Base-by-base conservation (phyloP, 2,888 invertebrate species). In the Embidobia sp. region DNA sequence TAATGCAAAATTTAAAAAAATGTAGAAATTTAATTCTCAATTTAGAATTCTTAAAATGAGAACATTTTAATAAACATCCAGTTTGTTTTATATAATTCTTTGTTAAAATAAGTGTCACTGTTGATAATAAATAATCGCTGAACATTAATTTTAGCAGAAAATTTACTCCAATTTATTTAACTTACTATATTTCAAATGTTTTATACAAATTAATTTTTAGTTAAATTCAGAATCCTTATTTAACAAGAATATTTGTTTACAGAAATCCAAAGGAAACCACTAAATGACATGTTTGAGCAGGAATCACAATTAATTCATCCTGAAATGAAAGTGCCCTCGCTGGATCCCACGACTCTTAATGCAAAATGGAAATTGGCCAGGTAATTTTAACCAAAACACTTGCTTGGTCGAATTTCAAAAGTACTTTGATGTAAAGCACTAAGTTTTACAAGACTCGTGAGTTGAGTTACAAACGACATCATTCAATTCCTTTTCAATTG, bases 281-380 rank as follows among this genome's bases (percentile, higher is more conserved):
- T 88, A 26, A 82, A 83, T 8, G 89, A 89, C 63, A 87, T 89
- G 77, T 89, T 89, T 61, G 89, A 89, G 67, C 88, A 89, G 77
- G 89, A 89, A 16, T 83, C 88, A 0, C 86, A 86, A 48, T 59
- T 88, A 48, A 85, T 86, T 22, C 89, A 88, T 79, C 85, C 87
- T 0, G 89, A 89, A 72, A 85, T 87, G 26, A 89, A 89, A 53
- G 66, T 87, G n/a, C 85, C 88, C 10, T 75, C 85, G 2, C 63
- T 89, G 29, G 89, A 89, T 16, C 86, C 89, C 0, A 86, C 86
- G 19, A 84, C 88, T 1, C 57, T 88, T 1, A 88, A 88, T 27
- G 88, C 88, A 2, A 89, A 89, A 49, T 89, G 89, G 89, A 89
- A 86, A 69, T 86, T 89, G 51, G 86, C 86, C 85, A 89, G 79